These are phyloP conservation scores for Leptobrachium ailaonicum DNA, from an alignment of 2,113 vertebrate genomes.

Conservation along the genomic window DNA sequence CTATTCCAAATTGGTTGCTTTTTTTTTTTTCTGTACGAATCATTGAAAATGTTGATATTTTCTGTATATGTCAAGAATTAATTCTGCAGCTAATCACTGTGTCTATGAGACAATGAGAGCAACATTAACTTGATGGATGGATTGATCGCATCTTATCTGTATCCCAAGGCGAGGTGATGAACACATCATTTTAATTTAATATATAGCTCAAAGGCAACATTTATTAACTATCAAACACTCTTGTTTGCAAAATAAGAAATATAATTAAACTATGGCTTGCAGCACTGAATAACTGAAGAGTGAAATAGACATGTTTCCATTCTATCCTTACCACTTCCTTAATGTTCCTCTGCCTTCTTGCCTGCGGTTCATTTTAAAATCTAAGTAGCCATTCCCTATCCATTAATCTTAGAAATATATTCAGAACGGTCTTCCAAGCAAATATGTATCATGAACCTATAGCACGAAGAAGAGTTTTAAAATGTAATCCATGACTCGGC, in stretches of 20 bases:
- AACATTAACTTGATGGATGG: constrained; percentile 33
- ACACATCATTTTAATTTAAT: constrained; percentile 21
- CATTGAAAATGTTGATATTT: constrained; percentile 20
- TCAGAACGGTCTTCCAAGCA: constrained; percentile 3
- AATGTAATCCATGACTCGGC: constrained; percentile 5
- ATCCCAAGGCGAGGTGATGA: neutral
- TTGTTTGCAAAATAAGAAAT: constrained; percentile 35
- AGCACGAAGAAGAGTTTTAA: constrained; percentile 19
- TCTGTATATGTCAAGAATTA: neutral
- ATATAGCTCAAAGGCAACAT: constrained; percentile 26
- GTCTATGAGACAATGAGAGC: constrained; percentile 7
- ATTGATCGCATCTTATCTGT: constrained; percentile 36
- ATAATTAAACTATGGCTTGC: constrained; percentile 48
- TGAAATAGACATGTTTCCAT: constrained; percentile 27
- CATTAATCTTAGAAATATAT: constrained; percentile 37
- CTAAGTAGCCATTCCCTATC: constrained; percentile 21
- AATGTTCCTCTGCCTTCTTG: constrained; percentile 16
- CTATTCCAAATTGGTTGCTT: neutral
- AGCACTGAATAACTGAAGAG: constrained; percentile 42
- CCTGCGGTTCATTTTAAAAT: constrained; percentile 18
- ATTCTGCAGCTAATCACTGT: neutral
- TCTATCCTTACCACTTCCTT: constrained; percentile 37
- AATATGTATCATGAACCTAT: neutral
- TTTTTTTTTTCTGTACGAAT: neutral
- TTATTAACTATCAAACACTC: constrained; percentile 39